phyloP scores from a whole-genome alignment of 2,888 invertebrate species.

The Iphiclides podalirius region DNA sequence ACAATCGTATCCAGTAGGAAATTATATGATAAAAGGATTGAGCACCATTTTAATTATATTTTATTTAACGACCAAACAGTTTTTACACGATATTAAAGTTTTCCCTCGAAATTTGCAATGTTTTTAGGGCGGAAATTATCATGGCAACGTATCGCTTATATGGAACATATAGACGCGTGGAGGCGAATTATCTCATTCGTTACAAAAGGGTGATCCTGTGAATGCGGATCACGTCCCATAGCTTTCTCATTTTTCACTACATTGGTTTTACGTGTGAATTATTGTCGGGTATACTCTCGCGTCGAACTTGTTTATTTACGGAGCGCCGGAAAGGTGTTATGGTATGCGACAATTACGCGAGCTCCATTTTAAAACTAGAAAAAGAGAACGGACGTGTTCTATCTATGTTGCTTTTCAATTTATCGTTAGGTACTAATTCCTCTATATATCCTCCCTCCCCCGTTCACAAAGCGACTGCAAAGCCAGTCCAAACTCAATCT shows the following conservation, averaged over 20 bases:
- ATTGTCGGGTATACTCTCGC: slow-evolving; percentile 64
- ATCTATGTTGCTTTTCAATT: slow-evolving; percentile 29
- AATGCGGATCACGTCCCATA: slow-evolving; percentile 67
- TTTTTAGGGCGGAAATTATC: slow-evolving; percentile 15
- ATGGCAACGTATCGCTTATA: slow-evolving; percentile 16
- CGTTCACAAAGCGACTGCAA: slow-evolving; percentile 46
- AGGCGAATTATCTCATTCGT: slow-evolving; percentile 65
- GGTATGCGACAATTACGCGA: not conserved
- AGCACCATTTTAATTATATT: no score
- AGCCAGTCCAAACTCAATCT: slow-evolving; percentile 73
- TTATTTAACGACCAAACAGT: no score
- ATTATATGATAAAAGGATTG: no score
- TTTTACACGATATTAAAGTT: no score
- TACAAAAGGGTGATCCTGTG: slow-evolving; percentile 47
- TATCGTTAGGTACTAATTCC: slow-evolving; percentile 24
- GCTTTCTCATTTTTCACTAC: slow-evolving; percentile 79
- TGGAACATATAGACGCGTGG: slow-evolving; percentile 43
- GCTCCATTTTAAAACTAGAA: not conserved
- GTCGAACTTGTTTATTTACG: slow-evolving; percentile 34
- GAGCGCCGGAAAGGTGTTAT: slow-evolving; percentile 17
- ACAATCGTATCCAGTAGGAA: no score
- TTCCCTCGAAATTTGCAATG: no score
- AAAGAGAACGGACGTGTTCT: slow-evolving; percentile 1
- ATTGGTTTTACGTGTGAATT: slow-evolving; percentile 79
- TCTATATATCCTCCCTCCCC: slow-evolving; percentile 24